A percentile compares a stretch with the other conserved stretches of the same genome.
These are phyloP conservation scores for Hirudinaria manillensis DNA, from an alignment of 2,888 invertebrate species.

Conservation along the genomic window DNA sequence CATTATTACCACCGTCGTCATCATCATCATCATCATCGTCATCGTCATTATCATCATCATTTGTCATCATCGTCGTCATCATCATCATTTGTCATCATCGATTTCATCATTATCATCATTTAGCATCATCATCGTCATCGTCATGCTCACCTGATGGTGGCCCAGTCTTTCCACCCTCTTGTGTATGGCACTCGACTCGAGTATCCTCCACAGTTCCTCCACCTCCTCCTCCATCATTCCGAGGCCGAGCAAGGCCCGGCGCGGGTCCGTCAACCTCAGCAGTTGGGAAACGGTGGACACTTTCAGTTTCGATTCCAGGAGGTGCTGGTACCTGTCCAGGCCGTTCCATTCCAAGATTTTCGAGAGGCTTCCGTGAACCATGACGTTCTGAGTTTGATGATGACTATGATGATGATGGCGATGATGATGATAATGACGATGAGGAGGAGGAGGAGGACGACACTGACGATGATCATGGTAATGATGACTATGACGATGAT, in stretches of 20 bases:
- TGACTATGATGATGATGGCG: constrained; percentile 20
- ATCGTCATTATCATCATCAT: neutral
- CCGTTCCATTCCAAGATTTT: neutral
- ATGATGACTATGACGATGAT: too few relatives aligned
- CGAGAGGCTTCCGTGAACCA: too few relatives aligned
- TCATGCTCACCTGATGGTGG: neutral
- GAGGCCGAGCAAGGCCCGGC: neutral
- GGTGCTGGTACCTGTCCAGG: neutral
- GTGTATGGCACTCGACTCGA: neutral
- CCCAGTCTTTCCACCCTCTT: too few relatives aligned
- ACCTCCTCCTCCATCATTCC: neutral
- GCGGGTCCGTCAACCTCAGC: neutral
- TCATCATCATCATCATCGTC: neutral
- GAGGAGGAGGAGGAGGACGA: constrained; percentile 15
- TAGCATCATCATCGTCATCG: neutral
- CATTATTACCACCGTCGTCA: constrained; percentile 5
- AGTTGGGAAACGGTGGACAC: neutral
- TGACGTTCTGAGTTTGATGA: too few relatives aligned
- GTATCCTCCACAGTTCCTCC: neutral
- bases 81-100: constrained; percentile 6
- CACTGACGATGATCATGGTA: neutral
- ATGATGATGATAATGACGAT: constrained; percentile 26
- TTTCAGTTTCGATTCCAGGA: neutral
- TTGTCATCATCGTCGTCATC: constrained; percentile 4
- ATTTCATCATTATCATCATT: neutral